Evolutionary conservation across 2,113 vertebrate species (phyloP), one percentile per base, ranked within the genome.

Genomic region (Lucifuga dentata): DNA sequence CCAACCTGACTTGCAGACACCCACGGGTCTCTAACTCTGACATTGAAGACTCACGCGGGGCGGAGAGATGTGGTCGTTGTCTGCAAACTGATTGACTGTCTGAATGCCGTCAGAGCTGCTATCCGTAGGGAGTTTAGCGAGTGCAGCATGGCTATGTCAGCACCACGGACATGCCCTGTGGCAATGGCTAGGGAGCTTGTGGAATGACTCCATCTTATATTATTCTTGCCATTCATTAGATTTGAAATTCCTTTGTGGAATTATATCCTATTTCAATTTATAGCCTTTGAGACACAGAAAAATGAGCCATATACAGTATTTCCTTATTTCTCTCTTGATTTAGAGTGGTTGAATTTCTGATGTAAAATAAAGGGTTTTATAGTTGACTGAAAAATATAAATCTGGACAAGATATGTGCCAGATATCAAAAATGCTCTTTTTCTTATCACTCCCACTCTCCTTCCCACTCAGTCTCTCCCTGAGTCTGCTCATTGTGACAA

Each of bases 81-180:
- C 53, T 5, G 13, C 55, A 64, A 57, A 48, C 51, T 77, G 76
- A 78, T 75, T 75, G 73, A 68, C 65, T 62, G 81, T 83, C 73
- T 75, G 29, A 75, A 21, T n/a, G 8, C 51, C 26, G 73, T 35
- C 12, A 45, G 13, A 61, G 63, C 12, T 5, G 38, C 12, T 26
- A 39, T 70, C 73, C 74, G 5, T 3, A 15, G 44, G 46, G 73
- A 76, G n/a, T 59, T 49, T 3, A 23, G 43, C 53, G 26, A 60
- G 44, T 35, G 40, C 12, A 33, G 15, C 33, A 15, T 8, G 5
- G 50, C 52, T 50, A 12, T 21, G 36, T 49, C 62, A 72, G 3
- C 26, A 20, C 10, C 2, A 15, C 17, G 9, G 56, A 74, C 41
- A 12, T 21, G 36, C 16, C 32, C 12, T 3, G 6, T 44, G 64